Percentiles rank a stretch among this genome's conserved stretches.
These are phyloP conservation scores for Anguilla rostrata DNA, from an alignment of 2,113 vertebrate genomes.

Conservation along the genomic window DNA sequence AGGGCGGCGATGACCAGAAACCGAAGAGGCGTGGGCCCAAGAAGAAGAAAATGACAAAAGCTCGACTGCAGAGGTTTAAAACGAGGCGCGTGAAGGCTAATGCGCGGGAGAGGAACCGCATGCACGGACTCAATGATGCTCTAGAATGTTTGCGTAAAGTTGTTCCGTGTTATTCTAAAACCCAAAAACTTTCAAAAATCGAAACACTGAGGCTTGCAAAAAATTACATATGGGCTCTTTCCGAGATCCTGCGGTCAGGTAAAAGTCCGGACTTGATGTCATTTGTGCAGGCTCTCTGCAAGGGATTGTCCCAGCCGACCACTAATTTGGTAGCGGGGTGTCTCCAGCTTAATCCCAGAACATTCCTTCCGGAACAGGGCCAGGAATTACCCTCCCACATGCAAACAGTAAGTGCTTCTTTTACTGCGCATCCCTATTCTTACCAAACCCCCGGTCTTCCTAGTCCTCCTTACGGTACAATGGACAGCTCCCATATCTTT, in stretches of 20 bases:
- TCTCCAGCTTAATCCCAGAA: constrained; percentile 78
- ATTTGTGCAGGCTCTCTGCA: constrained; percentile 80
- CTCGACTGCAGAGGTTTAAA: constrained; percentile 77
- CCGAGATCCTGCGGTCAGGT: constrained; percentile 78
- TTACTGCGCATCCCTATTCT: constrained; percentile 73
- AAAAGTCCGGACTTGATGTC: constrained; percentile 77
- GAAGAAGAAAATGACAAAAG: constrained; percentile 80
- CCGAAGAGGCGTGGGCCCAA: constrained; percentile 80
- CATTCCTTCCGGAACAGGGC: constrained; percentile 78
- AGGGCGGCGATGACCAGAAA: constrained; percentile 72
- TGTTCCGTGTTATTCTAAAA: constrained; percentile 81
- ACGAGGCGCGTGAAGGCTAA: constrained; percentile 79
- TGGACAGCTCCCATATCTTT: constrained; percentile 65
- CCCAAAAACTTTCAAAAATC: constrained; percentile 81
- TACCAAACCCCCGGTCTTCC: constrained; percentile 76
- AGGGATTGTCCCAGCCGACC: constrained; percentile 74
- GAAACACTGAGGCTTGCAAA: constrained; percentile 79
- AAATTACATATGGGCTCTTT: constrained; percentile 85
- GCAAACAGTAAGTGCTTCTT: constrained; percentile 70
- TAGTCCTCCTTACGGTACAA: constrained; percentile 71
- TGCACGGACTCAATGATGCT: constrained; percentile 81
- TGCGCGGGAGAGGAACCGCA: constrained; percentile 79
- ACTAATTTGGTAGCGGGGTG: constrained; percentile 76
- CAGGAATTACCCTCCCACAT: constrained; percentile 68
- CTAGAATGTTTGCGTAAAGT: constrained; percentile 82